Conservation (phyloP, 1,140 invertebrate species). For the Hetaerina americana region DNA sequence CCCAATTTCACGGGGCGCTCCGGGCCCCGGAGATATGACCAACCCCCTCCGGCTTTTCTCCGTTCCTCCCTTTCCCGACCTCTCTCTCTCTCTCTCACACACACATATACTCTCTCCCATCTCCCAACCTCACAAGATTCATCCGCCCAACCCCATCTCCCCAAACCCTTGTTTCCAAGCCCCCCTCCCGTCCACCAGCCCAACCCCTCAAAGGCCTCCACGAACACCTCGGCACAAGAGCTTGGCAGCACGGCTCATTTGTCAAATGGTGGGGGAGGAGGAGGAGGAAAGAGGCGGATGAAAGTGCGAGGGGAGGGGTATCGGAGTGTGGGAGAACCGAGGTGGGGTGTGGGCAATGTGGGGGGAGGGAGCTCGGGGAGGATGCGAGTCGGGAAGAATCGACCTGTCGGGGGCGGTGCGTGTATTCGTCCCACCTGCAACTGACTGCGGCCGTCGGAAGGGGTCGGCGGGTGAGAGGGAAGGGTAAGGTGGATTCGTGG, state of each 20-base stretch:
- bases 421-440: background rate
- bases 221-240: background rate
- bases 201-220: background rate
- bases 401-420: background rate
- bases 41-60: background rate
- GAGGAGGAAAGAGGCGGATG: too few relatives aligned
- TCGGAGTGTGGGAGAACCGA: too few relatives aligned
- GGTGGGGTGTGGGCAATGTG: too few relatives aligned
- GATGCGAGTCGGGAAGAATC: too few relatives aligned
- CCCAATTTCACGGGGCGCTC: too few relatives aligned
- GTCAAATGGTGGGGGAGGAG: background rate
- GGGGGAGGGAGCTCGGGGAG: too few relatives aligned
- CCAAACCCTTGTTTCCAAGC: background rate
- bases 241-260: background rate
- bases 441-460: background rate
- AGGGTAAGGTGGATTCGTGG: background rate
- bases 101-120: too few relatives aligned
- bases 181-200: background rate
- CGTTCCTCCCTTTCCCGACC: too few relatives aligned
- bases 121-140: too few relatives aligned
- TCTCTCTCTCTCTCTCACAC: too few relatives aligned
- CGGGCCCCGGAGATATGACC: too few relatives aligned
- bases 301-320: too few relatives aligned
- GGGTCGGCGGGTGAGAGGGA: background rate
- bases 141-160: background rate